phyloP scores from a whole-genome alignment of 1,140 invertebrate species.

The Drosophila bocki region DNA sequence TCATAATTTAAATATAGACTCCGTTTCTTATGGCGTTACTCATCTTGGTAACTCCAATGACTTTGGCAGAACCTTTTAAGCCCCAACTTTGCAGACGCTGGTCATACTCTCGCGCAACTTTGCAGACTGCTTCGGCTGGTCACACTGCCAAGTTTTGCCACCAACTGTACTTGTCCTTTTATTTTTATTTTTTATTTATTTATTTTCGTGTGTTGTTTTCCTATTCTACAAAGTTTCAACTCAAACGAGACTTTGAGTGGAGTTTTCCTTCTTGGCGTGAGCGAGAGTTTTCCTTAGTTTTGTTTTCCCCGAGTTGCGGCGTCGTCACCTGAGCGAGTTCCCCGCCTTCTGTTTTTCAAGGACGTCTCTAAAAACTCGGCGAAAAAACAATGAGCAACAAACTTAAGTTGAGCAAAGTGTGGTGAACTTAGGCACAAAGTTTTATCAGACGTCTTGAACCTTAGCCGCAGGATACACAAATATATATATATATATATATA shows the following conservation, averaged over 20 bases:
- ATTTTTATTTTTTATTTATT: not conserved
- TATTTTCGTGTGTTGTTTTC: not conserved
- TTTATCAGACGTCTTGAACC: slow-evolving; percentile 53
- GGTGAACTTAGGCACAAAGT: slow-evolving; percentile 62
- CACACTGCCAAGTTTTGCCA: slow-evolving; percentile 31
- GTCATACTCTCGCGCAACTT: slow-evolving; percentile 30
- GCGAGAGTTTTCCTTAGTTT: slow-evolving; percentile 21
- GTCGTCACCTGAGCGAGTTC: slow-evolving; percentile 40
- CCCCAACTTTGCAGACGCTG: slow-evolving; percentile 41
- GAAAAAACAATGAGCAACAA: slow-evolving; percentile 45
- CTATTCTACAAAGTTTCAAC: slow-evolving; percentile 29
- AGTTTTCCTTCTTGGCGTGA: slow-evolving; percentile 23
- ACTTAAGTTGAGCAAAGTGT: slow-evolving; percentile 40
- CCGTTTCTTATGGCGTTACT: no score
- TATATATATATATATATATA: not conserved
- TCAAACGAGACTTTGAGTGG: slow-evolving; percentile 58
- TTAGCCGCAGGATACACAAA: not conserved
- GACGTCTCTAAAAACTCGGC: slow-evolving; percentile 77
- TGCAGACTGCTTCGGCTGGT: slow-evolving; percentile 1
- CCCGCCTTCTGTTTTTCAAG: slow-evolving; percentile 68
- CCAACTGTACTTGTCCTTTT: slow-evolving; percentile 1
- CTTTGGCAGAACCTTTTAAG: slow-evolving; percentile 9
- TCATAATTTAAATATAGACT: no score
- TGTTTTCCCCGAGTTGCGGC: slow-evolving; percentile 2
- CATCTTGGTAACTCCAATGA: no score